Evolutionary conservation across 2,113 vertebrate species (phyloP), one percentile per base, ranked within the genome.

Genomic region (Callipepla squamata): DNA sequence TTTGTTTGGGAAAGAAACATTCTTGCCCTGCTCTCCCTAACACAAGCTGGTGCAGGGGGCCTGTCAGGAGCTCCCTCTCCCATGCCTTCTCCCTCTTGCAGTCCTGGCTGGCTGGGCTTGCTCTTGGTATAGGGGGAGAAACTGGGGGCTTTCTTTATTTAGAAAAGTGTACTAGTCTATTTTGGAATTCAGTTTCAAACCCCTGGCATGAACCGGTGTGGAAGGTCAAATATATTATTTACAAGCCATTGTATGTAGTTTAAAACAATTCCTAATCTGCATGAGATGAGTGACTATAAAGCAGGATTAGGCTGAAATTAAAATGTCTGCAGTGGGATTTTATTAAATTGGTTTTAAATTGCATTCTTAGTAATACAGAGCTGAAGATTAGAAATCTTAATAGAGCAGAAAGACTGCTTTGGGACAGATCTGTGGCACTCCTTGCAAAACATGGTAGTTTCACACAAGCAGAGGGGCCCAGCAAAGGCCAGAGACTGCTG

Each of bases 261-360:
- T 89, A 91, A 83, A 86, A 51, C 74, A 90, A 73, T 50, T 80
- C 70, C 67, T 73, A 78, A 92, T 76, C 81, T 87, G 50, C 87
- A 91, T 80, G 72, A 87, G 87, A 92, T 85, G 72, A 96, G 51
- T 50, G 0, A 0, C 72, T 92, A 5, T 40, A 88, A 80, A 11
- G 69, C 38, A 80, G 68, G 88, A 96, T 96, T 89, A 95, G 76
- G 51, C 75, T 67, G 75, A 95, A 96, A 95, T 92, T 69, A 92
- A 96, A 91, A 87, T 15, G 70, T 85, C 94, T 92, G 81, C 91
- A 82, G 74, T 2, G 11, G 80, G 89, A 87, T 96, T 95, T 89
- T 44, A 91, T 28, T 80, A 91, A 93, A 91, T 91, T 89, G 85
- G 50, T 92, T 96, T 92, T 74, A 94, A 94, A 89, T 91, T 85